Evolutionary conservation across 2,888 invertebrate genomes (phyloP).

Genomic region (Cantharis flavilabris): DNA sequence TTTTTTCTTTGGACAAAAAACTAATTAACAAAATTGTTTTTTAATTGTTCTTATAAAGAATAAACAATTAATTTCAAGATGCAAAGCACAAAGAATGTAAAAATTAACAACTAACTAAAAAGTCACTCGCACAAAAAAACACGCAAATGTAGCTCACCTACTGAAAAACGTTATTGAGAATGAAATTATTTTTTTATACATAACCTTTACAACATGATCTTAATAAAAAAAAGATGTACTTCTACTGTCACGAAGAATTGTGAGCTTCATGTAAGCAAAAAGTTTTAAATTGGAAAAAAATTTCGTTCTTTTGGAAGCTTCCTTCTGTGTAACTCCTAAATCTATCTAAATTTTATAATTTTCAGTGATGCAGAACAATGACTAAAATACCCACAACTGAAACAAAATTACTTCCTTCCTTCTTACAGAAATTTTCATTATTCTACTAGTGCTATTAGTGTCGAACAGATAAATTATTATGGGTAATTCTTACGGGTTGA

Average conservation of each 20-base stretch:
- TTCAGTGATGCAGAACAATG: slow-evolving; percentile 18
- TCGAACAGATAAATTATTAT: slow-evolving; percentile 9
- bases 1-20: background rate
- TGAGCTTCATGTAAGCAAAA: background rate
- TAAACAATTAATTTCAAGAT: background rate
- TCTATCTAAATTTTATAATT: slow-evolving; percentile 14
- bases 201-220: background rate
- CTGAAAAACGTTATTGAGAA: background rate
- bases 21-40: background rate
- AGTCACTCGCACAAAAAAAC: background rate
- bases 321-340: slow-evolving; percentile 9
- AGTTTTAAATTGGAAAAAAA: background rate
- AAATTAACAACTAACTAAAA: background rate
- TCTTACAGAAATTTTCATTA: slow-evolving; percentile 21
- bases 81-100: background rate
- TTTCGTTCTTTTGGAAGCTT: slow-evolving; percentile 3
- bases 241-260: background rate
- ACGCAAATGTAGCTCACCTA: background rate
- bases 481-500: background rate
- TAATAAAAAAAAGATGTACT: background rate
- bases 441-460: slow-evolving; percentile 22
- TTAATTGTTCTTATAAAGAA: background rate
- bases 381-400: slow-evolving; percentile 11
- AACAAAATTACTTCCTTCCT: slow-evolving; percentile 21
- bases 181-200: background rate